Base-by-base conservation (phyloP, 2,888 invertebrate genomes). In the Eupithecia exiguata region DNA sequence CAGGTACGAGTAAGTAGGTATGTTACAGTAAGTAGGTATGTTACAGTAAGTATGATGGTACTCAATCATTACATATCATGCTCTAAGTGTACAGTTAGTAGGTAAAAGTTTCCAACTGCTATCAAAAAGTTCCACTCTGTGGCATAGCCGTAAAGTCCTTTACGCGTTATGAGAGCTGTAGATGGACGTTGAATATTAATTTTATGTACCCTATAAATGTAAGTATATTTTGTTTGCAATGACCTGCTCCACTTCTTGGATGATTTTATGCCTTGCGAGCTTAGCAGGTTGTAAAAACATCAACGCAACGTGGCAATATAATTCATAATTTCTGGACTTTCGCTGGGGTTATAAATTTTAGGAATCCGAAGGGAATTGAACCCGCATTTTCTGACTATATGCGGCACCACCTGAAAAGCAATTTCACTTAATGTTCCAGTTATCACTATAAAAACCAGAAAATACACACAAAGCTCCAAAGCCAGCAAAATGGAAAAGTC, bases 141-240 rank as follows among this genome's bases (percentile, higher is more conserved):
- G 74, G 35, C 53, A 35, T 58, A 71, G 74, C 71, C 74, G 74
- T 86, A 83, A 86, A 85, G 74, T 78, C 81, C 81, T 83, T 84
- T 82, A 83, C 77, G 80, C 79, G 73, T 79, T 77, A 77, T 74
- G 79, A 77, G 73, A 75, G 66, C 71, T 78, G 80, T 72, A 80
- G 79, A 81, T 78, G 79, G 75, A 81, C 82, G 81, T 81, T 84
- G 86, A 84, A 86, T 84, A 84, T 83, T 83, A 85, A 86, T 84
- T 83, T 84, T 82, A 84, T 77, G 81, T 73, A 72, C 73, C 70
- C 76, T 71, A 78, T 79, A 81, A 80, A 74, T 75, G 77, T n/a
- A n/a, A n/a, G n/a, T 74, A 62, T 74, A 77, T 77, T 68, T 71
- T 74, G 74, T 71, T 75, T 58, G 74, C 63, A 61, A 73, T 71